Evolutionary conservation across 2,113 vertebrate species (phyloP).

Genomic region (Campylomormyrus tamandua): DNA sequence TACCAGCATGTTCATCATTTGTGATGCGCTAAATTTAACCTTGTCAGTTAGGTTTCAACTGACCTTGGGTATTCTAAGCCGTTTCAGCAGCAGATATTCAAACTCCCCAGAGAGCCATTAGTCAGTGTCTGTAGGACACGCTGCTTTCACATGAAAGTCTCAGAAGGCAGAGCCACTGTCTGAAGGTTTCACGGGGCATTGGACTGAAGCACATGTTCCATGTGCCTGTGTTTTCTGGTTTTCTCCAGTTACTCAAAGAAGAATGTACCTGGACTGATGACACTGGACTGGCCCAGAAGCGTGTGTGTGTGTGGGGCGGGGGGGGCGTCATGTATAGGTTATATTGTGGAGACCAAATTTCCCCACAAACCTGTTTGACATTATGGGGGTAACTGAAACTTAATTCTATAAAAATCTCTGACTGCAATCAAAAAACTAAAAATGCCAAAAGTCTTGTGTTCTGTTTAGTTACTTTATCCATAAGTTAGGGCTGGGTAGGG

Average conservation of each 20-base stretch:
- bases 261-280: background rate
- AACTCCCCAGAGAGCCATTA: background rate
- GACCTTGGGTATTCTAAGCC: background rate
- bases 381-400: too few species aligned
- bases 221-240: background rate
- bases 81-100: background rate
- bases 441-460: too few species aligned
- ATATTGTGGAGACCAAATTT: too few species aligned
- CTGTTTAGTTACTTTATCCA: too few species aligned
- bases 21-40: background rate
- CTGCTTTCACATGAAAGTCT: background rate
- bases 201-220: background rate
- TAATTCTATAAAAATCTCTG: too few species aligned
- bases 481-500: too few species aligned
- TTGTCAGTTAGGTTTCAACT: background rate
- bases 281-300: background rate
- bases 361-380: too few species aligned
- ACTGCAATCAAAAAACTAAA: too few species aligned
- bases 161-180: background rate
- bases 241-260: background rate
- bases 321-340: too few species aligned
- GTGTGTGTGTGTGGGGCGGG: background rate
- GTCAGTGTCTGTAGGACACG: background rate
- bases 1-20: background rate
- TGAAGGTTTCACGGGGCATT: background rate